Base-by-base conservation (phyloP, 2,888 invertebrate genomes). In the Platycnemis pennipes region DNA sequence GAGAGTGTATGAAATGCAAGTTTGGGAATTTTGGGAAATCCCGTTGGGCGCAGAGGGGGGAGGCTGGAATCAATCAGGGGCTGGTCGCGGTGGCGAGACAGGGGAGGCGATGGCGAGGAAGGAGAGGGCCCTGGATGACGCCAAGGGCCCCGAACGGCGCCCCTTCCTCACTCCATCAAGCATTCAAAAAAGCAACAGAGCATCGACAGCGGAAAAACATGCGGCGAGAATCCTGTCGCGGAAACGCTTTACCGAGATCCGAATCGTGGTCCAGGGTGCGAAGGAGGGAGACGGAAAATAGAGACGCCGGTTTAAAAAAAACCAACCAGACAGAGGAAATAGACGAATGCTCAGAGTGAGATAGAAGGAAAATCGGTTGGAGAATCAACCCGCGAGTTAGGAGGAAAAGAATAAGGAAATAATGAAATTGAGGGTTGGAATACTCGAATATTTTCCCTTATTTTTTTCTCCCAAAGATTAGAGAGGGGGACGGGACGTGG, bases 151-250 rank as follows among this genome's bases (percentile, higher is more conserved):
- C 2, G 37, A 37, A 77, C 31, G 77, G 31, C 77, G 26, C 77
- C 63, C 37, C 31, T 13, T 7, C 7, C 8, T 63, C 19, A 8
- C 22, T 7, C 63, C 77, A 77, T 37, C 37, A 77, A 31, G 77
- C 37, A 77, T 77, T 77, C 77, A 77, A 26, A 7, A 77, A 13
- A 77, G 77, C 77, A 77, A 77, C 77, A 77, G 77, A 31, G 77
- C 77, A 37, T 3, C 77, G 77, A 77, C 77, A 37, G 77, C 37
- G 77, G 77, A 77, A 77, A 77, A 77, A 77, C 77, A 77, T 37
- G 77, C 77, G 77, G 77, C 2, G 19, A 3, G 77, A 37, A 37
- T 37, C 11, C 37, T 77, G 77, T 77, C 77, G 77, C 77, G 77
- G 77, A 77, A 77, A 77, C 37, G 77, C 37, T 37, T 77, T 77